Base-by-base conservation (phyloP, 2,888 invertebrate species). In the Busseola fusca region DNA sequence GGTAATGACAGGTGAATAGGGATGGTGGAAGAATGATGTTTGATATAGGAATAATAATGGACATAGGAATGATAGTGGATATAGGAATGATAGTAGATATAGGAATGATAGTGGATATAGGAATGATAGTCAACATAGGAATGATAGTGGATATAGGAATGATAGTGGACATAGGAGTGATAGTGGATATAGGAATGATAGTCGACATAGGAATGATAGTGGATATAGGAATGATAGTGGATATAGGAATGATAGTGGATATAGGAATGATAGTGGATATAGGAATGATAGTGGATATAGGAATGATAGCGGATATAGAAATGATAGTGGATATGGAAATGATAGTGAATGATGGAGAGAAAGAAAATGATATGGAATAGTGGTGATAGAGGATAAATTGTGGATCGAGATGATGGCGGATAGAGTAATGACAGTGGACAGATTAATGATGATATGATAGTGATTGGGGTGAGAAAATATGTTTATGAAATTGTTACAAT, bases 1-100 rank as follows among this genome's bases (percentile, higher is more conserved):
- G 72, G 76, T 7, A 66, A 73, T 64, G 69, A 37, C 42, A 54
- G 57, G 40, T 30, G 10, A 68, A 64, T 62, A 60, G 42, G 14
- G 14, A 21, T n/a, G 48, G 10, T 50, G 7, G n/a, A 50, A n/a
- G n/a, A 48, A 48, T 48, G 48, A n/a, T 48, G 1, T 1, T 48
- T 9, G 48, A 6, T 50, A 48, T 3, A 62, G 16, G 14, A 66
- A 40, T 27, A 30, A 69, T 54, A 21, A 25, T 21, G 50, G 27
- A 34, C 6, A 9, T 40, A 34, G 57, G 27, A 50, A 52, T 16
- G 1, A 16, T 27, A 25, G 10, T 16, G 18, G 54, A 10, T 16
- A 30, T 1, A 30, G 16, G 1, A 27, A 37, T 65, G 25, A 40
- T n/a, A 16, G 16, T n/a, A 1, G 40, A 16, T 3, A 59, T 1